phyloP scores from a whole-genome alignment of 2,113 vertebrate genomes.

The Eurypyga helias region DNA sequence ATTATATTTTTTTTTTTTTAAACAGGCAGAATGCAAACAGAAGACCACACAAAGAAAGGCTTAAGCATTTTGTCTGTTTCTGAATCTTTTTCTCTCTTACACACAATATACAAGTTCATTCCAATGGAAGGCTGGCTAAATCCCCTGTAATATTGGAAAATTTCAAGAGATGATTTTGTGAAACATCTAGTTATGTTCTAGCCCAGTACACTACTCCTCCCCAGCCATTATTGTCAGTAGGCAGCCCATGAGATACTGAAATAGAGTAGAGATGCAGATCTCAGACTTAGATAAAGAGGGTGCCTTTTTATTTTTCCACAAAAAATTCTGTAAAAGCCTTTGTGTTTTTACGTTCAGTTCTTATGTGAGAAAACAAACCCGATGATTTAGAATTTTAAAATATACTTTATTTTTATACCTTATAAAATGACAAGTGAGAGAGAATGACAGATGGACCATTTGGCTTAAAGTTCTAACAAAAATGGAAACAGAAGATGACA shows the following conservation, averaged over 20 bases:
- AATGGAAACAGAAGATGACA: slow-evolving; percentile 63
- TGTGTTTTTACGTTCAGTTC: slow-evolving; percentile 29
- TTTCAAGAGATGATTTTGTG: slow-evolving; percentile 29
- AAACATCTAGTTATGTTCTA: slow-evolving; percentile 43
- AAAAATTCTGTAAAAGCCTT: slow-evolving; percentile 39
- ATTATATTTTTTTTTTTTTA: neutral
- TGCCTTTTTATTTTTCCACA: neutral
- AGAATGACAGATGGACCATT: slow-evolving; percentile 72
- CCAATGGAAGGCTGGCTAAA: neutral
- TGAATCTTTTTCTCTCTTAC: neutral
- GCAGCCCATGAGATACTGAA: slow-evolving; percentile 57
- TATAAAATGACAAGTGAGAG: slow-evolving; percentile 57
- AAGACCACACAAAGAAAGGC: neutral
- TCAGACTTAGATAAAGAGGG: slow-evolving; percentile 22
- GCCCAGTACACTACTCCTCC: neutral
- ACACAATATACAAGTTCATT: neutral
- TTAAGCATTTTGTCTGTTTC: slow-evolving; percentile 8
- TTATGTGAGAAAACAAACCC: slow-evolving; percentile 36
- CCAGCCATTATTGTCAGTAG: slow-evolving; percentile 45
- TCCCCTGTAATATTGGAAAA: neutral
- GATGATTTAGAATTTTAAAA: slow-evolving; percentile 46
- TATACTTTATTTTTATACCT: slow-evolving; percentile 57
- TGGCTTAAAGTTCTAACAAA: slow-evolving; percentile 69
- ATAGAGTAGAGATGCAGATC: slow-evolving; percentile 38
- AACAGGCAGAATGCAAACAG: slow-evolving; percentile 29